Conservation (phyloP, 2,888 invertebrate species). For the Nysson spinosus region DNA sequence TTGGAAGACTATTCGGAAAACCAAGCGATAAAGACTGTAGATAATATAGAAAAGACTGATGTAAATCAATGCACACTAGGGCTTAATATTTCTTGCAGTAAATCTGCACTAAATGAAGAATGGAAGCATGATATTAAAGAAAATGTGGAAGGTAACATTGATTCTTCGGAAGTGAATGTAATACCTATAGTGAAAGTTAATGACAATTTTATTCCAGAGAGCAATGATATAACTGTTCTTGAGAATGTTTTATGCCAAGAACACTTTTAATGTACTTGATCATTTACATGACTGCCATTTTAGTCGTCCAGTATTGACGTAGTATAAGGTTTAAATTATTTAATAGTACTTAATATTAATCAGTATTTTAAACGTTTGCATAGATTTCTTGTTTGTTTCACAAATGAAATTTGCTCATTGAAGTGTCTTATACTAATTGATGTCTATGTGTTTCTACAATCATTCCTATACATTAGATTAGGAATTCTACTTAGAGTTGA, state of each 20-base stretch:
- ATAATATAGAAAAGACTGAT: conserved; percentile 17
- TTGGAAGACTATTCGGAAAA: background rate
- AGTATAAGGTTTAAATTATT: background rate
- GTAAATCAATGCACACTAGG: conserved; percentile 24
- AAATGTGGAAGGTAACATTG: background rate
- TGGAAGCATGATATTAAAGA: background rate
- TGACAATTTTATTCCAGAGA: background rate
- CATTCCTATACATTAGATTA: conserved; percentile 16
- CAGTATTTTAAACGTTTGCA: background rate
- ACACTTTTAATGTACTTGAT: conserved; percentile 42
- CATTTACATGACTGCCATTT: background rate
- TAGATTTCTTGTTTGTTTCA: too few relatives aligned
- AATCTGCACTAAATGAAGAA: conserved; percentile 6
- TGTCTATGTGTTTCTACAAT: conserved; percentile 8
- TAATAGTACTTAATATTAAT: conserved; percentile 13
- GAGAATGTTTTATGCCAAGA: conserved; percentile 56
- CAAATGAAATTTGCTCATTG: too few relatives aligned
- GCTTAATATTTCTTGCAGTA: conserved; percentile 24
- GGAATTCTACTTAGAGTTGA: conserved; percentile 6
- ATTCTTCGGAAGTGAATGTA: background rate
- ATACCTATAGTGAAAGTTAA: conserved; percentile 2
- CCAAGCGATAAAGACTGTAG: background rate
- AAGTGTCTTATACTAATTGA: background rate
- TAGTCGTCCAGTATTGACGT: background rate
- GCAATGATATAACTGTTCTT: conserved; percentile 27